Evolutionary conservation across 2,797 vertebrate genomes (phyloP).

Genomic region (Urophycis tenuis): DNA sequence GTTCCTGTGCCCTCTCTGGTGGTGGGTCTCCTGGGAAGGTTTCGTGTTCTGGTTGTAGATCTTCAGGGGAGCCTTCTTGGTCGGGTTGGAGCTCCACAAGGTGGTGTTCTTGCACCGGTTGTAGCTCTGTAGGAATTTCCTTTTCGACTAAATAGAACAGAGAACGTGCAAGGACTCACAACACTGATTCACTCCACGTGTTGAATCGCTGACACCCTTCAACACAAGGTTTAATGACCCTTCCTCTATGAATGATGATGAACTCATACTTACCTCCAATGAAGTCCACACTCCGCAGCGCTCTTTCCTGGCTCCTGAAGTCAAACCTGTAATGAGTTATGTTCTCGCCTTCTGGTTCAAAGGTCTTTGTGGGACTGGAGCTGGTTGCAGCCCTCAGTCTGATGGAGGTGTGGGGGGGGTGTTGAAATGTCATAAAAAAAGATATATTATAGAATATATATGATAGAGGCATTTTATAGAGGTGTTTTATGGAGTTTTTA

Average conservation of each 20-base stretch:
- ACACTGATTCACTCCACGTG: background rate
- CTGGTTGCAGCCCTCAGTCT: constrained; percentile 58
- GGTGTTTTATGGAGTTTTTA: background rate
- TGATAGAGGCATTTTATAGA: background rate
- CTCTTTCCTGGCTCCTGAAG: constrained; percentile 65
- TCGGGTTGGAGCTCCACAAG: constrained; percentile 15
- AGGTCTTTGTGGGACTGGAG: constrained; percentile 45
- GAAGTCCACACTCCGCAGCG: constrained; percentile 69
- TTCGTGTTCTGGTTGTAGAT: constrained; percentile 31
- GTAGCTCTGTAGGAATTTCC: constrained; percentile 18
- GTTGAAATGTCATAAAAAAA: background rate
- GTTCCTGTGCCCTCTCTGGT: background rate
- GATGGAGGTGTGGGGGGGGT: background rate
- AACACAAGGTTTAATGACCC: background rate
- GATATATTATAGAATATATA: background rate
- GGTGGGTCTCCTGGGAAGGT: constrained; percentile 30
- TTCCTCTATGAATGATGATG: too few species aligned
- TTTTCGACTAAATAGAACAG: constrained; percentile 46
- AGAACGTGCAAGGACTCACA: background rate
- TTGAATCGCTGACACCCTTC: background rate
- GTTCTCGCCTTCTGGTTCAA: constrained; percentile 58
- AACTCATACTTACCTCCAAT: constrained; percentile 51
- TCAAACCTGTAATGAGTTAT: constrained; percentile 65
- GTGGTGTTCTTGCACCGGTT: constrained; percentile 33
- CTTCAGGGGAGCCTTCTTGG: constrained; percentile 42